phyloP scores from a whole-genome alignment of 2,888 invertebrate genomes.

The Ormyrus rosae region DNA sequence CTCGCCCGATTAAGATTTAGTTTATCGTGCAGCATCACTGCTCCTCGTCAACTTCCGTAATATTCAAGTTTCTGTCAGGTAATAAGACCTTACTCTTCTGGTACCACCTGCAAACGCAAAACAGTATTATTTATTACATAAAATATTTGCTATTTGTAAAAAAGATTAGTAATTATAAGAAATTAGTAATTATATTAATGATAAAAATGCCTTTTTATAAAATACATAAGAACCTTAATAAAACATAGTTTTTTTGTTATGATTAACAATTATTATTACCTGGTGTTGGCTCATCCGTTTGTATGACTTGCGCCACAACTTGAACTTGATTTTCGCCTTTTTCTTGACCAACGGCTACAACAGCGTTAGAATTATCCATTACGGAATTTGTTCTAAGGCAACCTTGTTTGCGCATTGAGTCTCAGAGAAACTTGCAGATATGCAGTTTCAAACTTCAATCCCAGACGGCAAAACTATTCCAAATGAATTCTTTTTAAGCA shows the following conservation, averaged over 20 bases:
- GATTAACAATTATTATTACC: constrained; percentile 76
- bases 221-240: too few relatives aligned
- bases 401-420: too few relatives aligned
- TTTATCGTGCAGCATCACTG: too few relatives aligned
- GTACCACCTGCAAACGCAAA: constrained; percentile 83
- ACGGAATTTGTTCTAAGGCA: constrained; percentile 64
- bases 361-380: constrained; percentile 70
- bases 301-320: constrained; percentile 90
- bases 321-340: constrained; percentile 79
- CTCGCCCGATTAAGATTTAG: too few relatives aligned
- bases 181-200: too few relatives aligned
- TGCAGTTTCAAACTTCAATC: constrained; percentile 60
- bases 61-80: constrained; percentile 89
- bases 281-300: constrained; percentile 89
- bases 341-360: constrained; percentile 71
- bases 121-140: constrained; percentile 20
- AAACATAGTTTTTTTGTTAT: too few relatives aligned
- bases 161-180: background rate
- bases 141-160: background rate
- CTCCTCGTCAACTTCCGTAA: too few relatives aligned
- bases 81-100: constrained; percentile 87
- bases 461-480: too few relatives aligned
- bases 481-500: too few relatives aligned
- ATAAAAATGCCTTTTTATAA: too few relatives aligned
- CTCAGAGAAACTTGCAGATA: background rate